These are phyloP conservation scores for Drosophila busckii DNA, from an alignment of 1,140 invertebrate species.

Conservation along the genomic window DNA sequence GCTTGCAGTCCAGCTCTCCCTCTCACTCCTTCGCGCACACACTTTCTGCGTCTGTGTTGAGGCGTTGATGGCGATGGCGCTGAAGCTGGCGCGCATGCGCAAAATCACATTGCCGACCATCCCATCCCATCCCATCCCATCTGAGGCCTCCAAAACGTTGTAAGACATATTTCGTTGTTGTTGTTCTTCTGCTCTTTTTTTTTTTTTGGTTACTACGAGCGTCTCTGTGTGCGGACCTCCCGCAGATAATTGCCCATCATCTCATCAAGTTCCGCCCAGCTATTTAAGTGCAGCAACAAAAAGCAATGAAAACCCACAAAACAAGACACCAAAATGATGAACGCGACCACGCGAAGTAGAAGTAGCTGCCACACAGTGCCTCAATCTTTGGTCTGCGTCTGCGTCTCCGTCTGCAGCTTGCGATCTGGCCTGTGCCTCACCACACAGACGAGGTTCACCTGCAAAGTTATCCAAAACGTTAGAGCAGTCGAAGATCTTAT, in stretches of 20 bases:
- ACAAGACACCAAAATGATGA: conserved; percentile 76
- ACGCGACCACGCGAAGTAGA: conserved; percentile 73
- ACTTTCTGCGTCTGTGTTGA: conserved; percentile 40
- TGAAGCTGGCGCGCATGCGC: conserved; percentile 78
- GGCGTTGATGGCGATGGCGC: conserved; percentile 80
- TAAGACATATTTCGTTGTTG: conserved; percentile 65
- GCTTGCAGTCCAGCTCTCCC: not conserved
- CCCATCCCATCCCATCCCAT: too few species aligned
- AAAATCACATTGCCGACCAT: conserved; percentile 53
- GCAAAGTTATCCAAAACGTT: too few species aligned
- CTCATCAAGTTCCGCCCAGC: conserved; percentile 78
- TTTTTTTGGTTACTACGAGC: conserved; percentile 27
- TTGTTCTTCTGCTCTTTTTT: conserved; percentile 44
- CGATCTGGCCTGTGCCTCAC: too few species aligned
- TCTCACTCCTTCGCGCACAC: not conserved
- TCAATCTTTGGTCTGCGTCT: not conserved
- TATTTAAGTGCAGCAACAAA: conserved; percentile 63
- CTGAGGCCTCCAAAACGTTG: conserved; percentile 42
- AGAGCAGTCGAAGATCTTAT: too few species aligned
- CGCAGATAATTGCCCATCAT: conserved; percentile 78
- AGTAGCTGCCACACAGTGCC: conserved; percentile 51
- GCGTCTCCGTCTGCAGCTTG: too few species aligned
- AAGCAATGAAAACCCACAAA: conserved; percentile 72
- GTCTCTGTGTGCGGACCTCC: conserved; percentile 60
- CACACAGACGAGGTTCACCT: too few species aligned